Evolutionary conservation across 1,140 invertebrate genomes (phyloP).

Genomic region (Octopus bimaculoides): DNA sequence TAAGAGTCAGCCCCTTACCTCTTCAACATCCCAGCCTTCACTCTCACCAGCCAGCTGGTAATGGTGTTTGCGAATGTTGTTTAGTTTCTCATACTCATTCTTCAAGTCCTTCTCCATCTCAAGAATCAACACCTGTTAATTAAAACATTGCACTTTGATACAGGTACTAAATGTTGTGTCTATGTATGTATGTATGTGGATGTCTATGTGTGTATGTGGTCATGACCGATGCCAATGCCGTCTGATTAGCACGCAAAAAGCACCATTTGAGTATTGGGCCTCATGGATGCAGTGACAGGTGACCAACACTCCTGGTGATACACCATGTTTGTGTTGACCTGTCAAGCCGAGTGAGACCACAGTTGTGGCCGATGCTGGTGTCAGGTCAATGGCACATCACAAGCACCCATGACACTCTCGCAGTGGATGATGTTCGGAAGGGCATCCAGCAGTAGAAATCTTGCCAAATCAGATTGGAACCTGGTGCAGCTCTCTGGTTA

Average conservation of each 20-base stretch:
- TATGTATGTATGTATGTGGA: not conserved
- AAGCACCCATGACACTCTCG: too few relatives aligned
- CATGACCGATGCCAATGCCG: not conserved
- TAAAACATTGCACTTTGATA: not conserved
- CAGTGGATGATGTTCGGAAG: too few relatives aligned
- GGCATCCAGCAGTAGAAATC: too few relatives aligned
- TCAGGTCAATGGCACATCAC: too few relatives aligned
- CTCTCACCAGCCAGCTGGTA: constrained; percentile 74
- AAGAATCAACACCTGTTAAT: constrained; percentile 66
- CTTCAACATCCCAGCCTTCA: constrained; percentile 48
- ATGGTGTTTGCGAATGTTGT: constrained; percentile 85
- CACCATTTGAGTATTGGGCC: too few relatives aligned
- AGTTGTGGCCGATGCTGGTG: too few relatives aligned
- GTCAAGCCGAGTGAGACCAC: too few relatives aligned
- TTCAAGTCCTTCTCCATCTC: constrained; percentile 89
- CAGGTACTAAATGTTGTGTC: not conserved
- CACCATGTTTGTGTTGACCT: too few relatives aligned
- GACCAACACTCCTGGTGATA: too few relatives aligned
- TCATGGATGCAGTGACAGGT: too few relatives aligned
- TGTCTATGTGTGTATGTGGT: not conserved
- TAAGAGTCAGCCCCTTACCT: constrained; percentile 20
- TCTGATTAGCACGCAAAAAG: not conserved
- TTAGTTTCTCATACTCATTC: constrained; percentile 77
- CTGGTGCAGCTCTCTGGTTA: too few relatives aligned
- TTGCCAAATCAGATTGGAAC: too few relatives aligned